Evolutionary conservation across 2,113 vertebrate genomes (phyloP), one percentile per base, ranked within the genome.

Genomic region (Anhinga anhinga): DNA sequence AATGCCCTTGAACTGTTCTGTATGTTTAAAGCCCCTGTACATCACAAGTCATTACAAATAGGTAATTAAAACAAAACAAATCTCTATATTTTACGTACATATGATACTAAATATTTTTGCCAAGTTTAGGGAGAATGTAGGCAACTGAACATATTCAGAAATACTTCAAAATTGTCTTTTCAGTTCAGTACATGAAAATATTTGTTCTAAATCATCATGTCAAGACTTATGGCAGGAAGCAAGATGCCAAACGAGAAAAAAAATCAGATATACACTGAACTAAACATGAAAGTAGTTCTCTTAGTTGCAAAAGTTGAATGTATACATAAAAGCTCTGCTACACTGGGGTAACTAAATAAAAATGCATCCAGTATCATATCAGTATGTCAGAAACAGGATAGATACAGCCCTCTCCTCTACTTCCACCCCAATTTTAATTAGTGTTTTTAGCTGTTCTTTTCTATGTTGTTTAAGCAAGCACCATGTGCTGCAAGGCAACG

Each of bases 1-100:
- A 90, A 99, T 83, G 52, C 66, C 70, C 97, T 85, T 97, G 20
- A 95, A 80, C 13, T 22, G 56, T 86, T 77, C 95, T 44, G 80
- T 59, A 73, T 29, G 55, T 53, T 95, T 97, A 90, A 88, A 42
- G 7, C 74, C 88, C 50, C 98, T 98, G 91, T 42, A 76, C 11
- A 76, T 94, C 63, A 93, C 22, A 78, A 93, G 22, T 95, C 58
- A 94, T 69, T 69, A 82, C 11, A 87, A 69, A 88, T 0, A 90
- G 21, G 27, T 20, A 79, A 84, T 59, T 67, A 78, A 86, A 89
- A 45, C 56, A 71, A 88, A 81, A 38, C 13, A 42, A 77, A 90
- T 55, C 10, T 44, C 49, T 80, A 38, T 7, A 44, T 71, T 67
- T 82, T 63, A 36, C 12, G 32, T 63, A 45, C 25, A 27, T 42